Evolutionary conservation across 2,888 invertebrate genomes (phyloP).

Genomic region (Drosophila acutilabella): DNA sequence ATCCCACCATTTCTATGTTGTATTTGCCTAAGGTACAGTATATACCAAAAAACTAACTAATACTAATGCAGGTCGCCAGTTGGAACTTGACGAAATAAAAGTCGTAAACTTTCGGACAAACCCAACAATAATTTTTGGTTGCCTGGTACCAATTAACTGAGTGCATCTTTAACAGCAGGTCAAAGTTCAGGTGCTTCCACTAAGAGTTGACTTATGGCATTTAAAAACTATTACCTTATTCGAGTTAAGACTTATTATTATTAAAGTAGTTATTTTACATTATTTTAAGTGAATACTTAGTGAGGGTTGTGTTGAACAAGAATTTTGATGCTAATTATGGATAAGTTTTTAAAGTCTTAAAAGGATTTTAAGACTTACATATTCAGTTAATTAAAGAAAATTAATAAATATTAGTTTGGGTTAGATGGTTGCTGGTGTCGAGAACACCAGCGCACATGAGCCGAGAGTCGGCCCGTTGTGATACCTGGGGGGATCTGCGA

Average conservation of each 20-base stretch:
- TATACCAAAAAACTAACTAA: slow-evolving; percentile 47
- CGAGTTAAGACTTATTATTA: neutral
- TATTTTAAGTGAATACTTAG: neutral
- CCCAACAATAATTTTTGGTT: slow-evolving; percentile 26
- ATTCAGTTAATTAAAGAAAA: no score
- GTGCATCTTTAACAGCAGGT: slow-evolving; percentile 47
- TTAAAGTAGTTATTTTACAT: neutral
- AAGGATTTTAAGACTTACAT: no score
- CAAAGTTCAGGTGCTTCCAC: slow-evolving; percentile 29
- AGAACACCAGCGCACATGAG: no score
- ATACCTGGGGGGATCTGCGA: no score
- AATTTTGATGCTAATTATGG: no score
- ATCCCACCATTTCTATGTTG: neutral
- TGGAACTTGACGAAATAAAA: slow-evolving; percentile 70
- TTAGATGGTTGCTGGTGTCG: no score
- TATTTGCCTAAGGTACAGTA: slow-evolving; percentile 40
- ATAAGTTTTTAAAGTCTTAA: no score
- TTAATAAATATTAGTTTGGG: neutral
- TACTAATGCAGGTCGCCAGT: slow-evolving; percentile 38
- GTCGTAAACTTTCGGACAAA: slow-evolving; percentile 62
- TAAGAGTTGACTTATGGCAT: slow-evolving; percentile 8
- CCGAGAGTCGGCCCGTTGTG: no score
- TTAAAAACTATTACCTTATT: neutral
- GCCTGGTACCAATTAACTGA: slow-evolving; percentile 53
- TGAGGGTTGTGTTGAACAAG: no score